Base-by-base conservation (phyloP, 2,797 vertebrate species). In the Passerculus sandwichensis region DNA sequence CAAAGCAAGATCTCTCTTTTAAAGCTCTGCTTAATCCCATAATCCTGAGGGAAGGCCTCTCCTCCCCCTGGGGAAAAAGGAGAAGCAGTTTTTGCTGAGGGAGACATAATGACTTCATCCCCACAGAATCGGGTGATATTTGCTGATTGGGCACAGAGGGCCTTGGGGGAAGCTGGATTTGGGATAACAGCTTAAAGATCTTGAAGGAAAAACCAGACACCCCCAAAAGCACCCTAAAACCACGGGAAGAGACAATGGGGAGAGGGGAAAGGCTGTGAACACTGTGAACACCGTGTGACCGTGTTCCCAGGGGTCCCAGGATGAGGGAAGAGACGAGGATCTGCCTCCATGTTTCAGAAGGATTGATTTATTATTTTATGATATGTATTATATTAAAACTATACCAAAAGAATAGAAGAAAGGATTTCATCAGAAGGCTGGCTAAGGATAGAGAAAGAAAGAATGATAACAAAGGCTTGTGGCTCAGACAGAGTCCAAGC, bases 31-130 rank as follows among this genome's bases (percentile, higher is more conserved):
- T 88, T 93, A 95, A 96, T 95, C 75, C 47, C 75, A 38, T 92
- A 96, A 96, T 96, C 93, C 92, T 72, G 50, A 88, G 84, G 75
- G 84, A 89, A 94, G 84, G 57, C 60, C 61, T 95, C 67, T 85
- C 69, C 60, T 79, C 38, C 65, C 69, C 57, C 16, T 12, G 40
- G 10, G 54, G 69, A 20, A 48, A 40, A 51, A 70, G 45, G 54
- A 72, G 76, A 34, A 73, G 71, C 21, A 71, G 44, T 7, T 91
- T 76, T 89, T 94, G 85, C 91, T 88, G 91, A 94, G 70, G 75
- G 65, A 93, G 74, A 36, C 16, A 13, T 42, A 93, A 94, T 82
- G 83, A 56, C 56, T 91, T 89, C 64, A 85, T 87, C 88, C 90
- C 48, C 36, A 67, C 34, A 6, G 74, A 72, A 85, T 32, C 30